phyloP scores from a whole-genome alignment of 2,797 vertebrate species.

The Tokudaia muenninki region DNA sequence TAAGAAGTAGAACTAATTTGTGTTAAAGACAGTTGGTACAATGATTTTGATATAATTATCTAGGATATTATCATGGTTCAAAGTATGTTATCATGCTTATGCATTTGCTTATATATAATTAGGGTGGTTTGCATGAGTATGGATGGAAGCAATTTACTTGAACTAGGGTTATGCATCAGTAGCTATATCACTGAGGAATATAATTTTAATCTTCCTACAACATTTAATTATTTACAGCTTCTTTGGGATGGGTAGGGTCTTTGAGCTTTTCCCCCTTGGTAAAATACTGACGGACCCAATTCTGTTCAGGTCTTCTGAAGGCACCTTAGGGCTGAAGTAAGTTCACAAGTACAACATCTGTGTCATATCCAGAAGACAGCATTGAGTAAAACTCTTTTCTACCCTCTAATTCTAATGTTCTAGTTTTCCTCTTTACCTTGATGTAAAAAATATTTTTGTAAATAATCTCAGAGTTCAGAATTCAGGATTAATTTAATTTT shows the following conservation, averaged over 20 bases:
- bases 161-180: neutral
- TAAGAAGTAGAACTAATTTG: conserved; percentile 18
- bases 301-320: neutral
- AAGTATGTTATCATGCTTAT: conserved; percentile 25
- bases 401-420: too few relatives aligned
- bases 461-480: conserved; percentile 3
- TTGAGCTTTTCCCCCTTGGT: neutral
- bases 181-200: neutral
- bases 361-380: neutral
- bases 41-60: conserved; percentile 10
- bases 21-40: conserved; percentile 8
- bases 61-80: neutral
- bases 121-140: neutral
- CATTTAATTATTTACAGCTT: neutral
- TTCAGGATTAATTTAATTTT: conserved; percentile 27
- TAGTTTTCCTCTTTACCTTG: neutral
- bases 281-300: neutral
- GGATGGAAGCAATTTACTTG: neutral
- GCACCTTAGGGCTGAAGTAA: neutral
- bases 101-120: neutral
- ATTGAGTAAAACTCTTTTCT: neutral
- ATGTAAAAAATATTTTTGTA: neutral
- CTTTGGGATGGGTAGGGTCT: neutral
- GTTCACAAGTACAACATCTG: neutral
- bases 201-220: neutral